These are phyloP conservation scores for Escarpia spicata DNA, from an alignment of 2,888 invertebrate species.

Conservation along the genomic window DNA sequence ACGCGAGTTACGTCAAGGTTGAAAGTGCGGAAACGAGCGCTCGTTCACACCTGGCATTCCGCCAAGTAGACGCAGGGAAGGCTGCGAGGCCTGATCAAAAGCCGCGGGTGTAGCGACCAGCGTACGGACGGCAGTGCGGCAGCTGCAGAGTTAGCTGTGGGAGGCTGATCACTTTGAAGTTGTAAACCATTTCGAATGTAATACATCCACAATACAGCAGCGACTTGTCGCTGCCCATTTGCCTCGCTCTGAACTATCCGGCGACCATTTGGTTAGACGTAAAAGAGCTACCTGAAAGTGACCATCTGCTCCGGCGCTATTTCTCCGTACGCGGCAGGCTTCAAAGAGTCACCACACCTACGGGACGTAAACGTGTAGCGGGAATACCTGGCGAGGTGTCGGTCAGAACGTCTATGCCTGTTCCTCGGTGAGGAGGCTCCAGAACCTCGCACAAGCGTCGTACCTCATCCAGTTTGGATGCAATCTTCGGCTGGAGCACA, in stretches of 20 bases:
- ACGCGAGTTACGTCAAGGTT: not conserved
- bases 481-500: too few species aligned
- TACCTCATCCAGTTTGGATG: too few species aligned
- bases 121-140: not conserved
- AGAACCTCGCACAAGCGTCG: too few species aligned
- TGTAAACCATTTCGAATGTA: not conserved
- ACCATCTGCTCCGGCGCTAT: not conserved
- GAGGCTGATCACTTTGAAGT: not conserved
- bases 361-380: not conserved
- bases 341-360: not conserved
- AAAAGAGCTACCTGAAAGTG: not conserved
- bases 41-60: not conserved
- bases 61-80: not conserved
- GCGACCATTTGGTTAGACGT: not conserved
- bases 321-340: not conserved
- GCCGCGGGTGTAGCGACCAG: not conserved
- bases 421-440: not conserved
- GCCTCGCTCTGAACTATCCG: not conserved
- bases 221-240: not conserved
- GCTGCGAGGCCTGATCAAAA: conserved; percentile 1
- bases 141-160: not conserved
- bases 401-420: not conserved
- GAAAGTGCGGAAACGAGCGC: not conserved
- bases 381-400: not conserved
- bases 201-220: not conserved